A percentile compares a stretch with the other conserved stretches of the same genome.
These are phyloP conservation scores for Grammatotria lemairii DNA, from an alignment of 2,113 vertebrate species.

Conservation along the genomic window DNA sequence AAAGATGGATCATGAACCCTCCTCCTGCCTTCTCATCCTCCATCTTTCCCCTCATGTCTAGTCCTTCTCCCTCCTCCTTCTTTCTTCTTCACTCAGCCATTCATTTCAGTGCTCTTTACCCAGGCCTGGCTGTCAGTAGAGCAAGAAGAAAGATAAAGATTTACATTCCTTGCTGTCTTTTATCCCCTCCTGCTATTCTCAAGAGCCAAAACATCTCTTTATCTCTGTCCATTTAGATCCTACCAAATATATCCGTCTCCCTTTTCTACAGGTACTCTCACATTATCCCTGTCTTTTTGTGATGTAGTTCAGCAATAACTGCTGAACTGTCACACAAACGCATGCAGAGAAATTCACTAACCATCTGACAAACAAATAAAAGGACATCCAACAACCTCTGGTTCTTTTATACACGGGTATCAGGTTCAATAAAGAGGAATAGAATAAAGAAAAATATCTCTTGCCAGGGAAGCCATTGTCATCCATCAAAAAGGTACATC, in stretches of 20 bases:
- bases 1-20: conserved; percentile 48
- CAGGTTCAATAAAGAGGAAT: neutral
- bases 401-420: neutral
- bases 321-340: neutral
- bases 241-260: neutral
- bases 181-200: neutral
- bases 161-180: neutral
- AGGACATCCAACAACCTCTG: neutral
- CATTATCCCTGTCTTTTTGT: neutral
- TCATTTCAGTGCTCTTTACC: neutral
- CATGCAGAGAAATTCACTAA: neutral
- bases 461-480: neutral
- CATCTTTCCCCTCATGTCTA: neutral
- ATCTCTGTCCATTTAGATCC: neutral
- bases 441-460: neutral
- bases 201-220: neutral
- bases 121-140: neutral
- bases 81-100: neutral
- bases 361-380: neutral
- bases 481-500: neutral
- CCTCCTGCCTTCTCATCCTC: neutral
- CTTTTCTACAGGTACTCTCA: neutral
- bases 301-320: neutral
- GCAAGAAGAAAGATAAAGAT: neutral
- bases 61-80: neutral